Conservation (phyloP, 2,888 invertebrate genomes). For the Acronicta leporina region DNA sequence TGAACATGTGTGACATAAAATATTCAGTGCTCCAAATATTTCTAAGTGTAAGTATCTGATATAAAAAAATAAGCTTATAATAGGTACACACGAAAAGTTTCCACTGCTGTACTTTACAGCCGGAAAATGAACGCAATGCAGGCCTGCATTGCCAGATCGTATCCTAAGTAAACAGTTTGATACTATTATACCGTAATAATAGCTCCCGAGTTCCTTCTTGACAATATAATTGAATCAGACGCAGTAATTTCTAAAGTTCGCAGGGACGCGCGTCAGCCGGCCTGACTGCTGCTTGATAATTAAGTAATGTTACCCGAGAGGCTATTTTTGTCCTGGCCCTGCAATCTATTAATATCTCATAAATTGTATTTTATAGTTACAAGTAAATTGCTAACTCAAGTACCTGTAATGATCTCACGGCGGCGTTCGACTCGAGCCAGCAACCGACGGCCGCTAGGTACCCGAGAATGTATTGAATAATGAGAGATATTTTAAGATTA, state of each 20-base stretch:
- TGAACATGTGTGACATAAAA: conserved; percentile 30
- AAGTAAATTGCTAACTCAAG: conserved; percentile 81
- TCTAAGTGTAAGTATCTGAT: conserved; percentile 20
- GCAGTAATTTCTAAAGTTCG: conserved; percentile 66
- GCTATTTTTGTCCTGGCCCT: conserved; percentile 75
- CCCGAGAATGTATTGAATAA: conserved; percentile 62
- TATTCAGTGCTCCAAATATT: conserved; percentile 30
- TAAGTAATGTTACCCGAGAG: conserved; percentile 70
- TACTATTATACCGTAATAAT: conserved; percentile 68
- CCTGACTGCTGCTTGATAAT: conserved; percentile 60
- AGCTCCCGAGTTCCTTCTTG: conserved; percentile 67
- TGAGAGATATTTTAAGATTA: conserved; percentile 72
- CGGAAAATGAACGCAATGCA: conserved; percentile 21
- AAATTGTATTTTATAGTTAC: conserved; percentile 71
- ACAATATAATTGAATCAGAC: conserved; percentile 78
- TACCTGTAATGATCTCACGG: conserved; percentile 72
- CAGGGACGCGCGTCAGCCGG: conserved; percentile 50
- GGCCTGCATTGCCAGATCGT: conserved; percentile 20
- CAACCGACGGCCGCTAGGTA: conserved; percentile 41
- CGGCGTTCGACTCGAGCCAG: conserved; percentile 54
- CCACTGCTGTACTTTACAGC: background rate
- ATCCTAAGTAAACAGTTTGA: conserved; percentile 52
- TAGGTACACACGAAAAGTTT: background rate
- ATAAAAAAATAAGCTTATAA: conserved; percentile 15
- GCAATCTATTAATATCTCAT: conserved; percentile 78